phyloP scores from a whole-genome alignment of 2,113 vertebrate genomes.

The Cyanistes caeruleus region DNA sequence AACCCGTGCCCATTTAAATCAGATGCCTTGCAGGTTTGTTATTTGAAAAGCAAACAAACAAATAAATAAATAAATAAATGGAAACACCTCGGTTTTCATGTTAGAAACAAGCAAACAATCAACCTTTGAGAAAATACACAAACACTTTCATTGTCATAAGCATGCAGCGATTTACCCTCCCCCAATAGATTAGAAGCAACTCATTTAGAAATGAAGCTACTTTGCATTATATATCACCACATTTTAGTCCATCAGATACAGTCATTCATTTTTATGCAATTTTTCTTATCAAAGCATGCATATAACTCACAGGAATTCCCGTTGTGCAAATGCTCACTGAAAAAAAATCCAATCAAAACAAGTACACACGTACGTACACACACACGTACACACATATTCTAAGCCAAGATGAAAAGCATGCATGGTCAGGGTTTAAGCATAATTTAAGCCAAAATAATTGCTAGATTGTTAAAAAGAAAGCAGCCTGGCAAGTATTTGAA shows the following conservation, averaged over 20 bases:
- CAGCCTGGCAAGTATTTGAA: conserved; percentile 74
- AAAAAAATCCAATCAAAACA: conserved; percentile 57
- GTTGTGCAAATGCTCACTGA: conserved; percentile 61
- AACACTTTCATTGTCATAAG: conserved; percentile 11
- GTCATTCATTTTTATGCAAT: conserved; percentile 54
- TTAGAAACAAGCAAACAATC: conserved; percentile 49
- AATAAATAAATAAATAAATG: neutral
- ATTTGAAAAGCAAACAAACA: neutral
- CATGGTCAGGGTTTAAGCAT: conserved; percentile 72
- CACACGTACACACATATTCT: conserved; percentile 20
- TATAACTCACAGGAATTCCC: conserved; percentile 68
- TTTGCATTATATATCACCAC: conserved; percentile 49
- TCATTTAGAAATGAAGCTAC: conserved; percentile 3
- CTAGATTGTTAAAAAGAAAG: conserved; percentile 65
- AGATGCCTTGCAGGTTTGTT: conserved; percentile 16
- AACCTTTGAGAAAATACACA: conserved; percentile 21
- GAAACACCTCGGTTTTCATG: neutral
- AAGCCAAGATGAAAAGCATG: conserved; percentile 71
- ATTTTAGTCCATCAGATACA: conserved; percentile 64
- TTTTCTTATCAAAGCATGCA: conserved; percentile 71
- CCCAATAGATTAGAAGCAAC: conserved; percentile 32
- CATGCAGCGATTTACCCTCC: conserved; percentile 52
- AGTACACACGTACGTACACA: conserved; percentile 35
- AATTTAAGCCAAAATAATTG: conserved; percentile 69
- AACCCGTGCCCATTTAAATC: neutral